Base-by-base conservation (phyloP, 2,797 vertebrate species). In the Erpetoichthys calabaricus region DNA sequence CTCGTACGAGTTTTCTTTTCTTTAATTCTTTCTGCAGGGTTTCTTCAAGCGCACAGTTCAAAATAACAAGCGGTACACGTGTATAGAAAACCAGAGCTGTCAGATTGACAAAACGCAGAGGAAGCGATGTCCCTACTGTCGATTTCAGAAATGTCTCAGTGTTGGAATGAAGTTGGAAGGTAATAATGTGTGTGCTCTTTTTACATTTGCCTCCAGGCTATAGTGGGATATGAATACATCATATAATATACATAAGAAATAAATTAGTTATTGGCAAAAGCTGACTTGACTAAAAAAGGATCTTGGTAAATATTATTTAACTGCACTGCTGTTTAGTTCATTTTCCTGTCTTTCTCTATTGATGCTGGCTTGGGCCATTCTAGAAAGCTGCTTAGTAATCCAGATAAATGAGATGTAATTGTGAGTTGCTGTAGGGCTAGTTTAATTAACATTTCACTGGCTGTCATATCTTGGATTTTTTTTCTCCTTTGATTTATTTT, bases 41-140 rank as follows among this genome's bases (percentile, higher is more conserved):
- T 99, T 97, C 88, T 98, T 99, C 87, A 99, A 99, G 79, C 88
- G 95, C 77, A 99, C 95, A 47, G 95, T 99, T 74, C 95, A 99
- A 83, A 99, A 99, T 86, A 97, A 99, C 81, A 99, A 99, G 79
- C 91, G 94, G 85, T 99, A 99, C 88, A 99, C 95, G 7, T 99
- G 95, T 70, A 99, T 99, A 85, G 95, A 99, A 83, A 99, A 96
- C 81, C 95, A 99, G 87, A 98, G 90, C 81, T 99, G 95, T 82
- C 92, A 96, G 79, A 99, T 99, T 77, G 95, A 99, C 86, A 99
- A 99, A 82, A 98, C 94, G 45, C 95, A 99, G 82, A 87, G 95
- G 76, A 98, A 99, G 65, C 85, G 95, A 58, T 99, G 95, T 69
- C 95, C 95, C 9, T 98, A 97, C 83, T 99, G 95, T 75, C 91